phyloP scores from a whole-genome alignment of 1,140 invertebrate genomes.

The Papilio xuthus region DNA sequence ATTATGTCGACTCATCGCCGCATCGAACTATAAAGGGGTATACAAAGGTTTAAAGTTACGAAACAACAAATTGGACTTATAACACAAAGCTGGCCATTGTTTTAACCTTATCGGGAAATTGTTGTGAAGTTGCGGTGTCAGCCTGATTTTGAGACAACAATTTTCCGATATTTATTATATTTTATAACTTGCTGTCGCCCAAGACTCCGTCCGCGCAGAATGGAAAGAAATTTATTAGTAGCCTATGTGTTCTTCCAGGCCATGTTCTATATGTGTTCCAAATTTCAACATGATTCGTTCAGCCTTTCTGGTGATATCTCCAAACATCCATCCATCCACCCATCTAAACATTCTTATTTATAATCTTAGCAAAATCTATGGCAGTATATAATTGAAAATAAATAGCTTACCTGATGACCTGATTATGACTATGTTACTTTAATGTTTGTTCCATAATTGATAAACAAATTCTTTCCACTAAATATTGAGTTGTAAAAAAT shows the following conservation, averaged over 20 bases:
- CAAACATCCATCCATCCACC: too few species aligned
- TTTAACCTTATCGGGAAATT: conserved; percentile 23
- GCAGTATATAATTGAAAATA: not conserved
- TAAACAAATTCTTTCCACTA: not conserved
- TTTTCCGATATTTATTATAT: not conserved
- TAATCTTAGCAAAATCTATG: too few species aligned
- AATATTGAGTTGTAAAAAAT: not conserved
- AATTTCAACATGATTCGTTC: too few species aligned
- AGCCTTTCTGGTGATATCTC: too few species aligned
- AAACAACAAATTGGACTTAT: conserved; percentile 40
- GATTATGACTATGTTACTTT: not conserved
- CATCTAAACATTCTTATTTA: too few species aligned
- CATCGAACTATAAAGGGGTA: conserved; percentile 46
- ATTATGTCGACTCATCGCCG: conserved; percentile 42
- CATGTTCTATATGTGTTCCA: too few species aligned
- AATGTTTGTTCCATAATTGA: not conserved
- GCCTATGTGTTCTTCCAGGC: too few species aligned
- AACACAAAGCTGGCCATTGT: conserved; percentile 23
- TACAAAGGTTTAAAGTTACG: conserved; percentile 49
- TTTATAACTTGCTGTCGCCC: too few species aligned
- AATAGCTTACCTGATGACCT: not conserved
- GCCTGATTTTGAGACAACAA: not conserved
- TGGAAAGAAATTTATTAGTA: too few species aligned
- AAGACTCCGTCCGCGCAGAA: too few species aligned
- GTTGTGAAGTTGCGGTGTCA: not conserved